These are phyloP conservation scores for Platichthys stellatus DNA, from an alignment of 2,113 vertebrate genomes.

Conservation along the genomic window DNA sequence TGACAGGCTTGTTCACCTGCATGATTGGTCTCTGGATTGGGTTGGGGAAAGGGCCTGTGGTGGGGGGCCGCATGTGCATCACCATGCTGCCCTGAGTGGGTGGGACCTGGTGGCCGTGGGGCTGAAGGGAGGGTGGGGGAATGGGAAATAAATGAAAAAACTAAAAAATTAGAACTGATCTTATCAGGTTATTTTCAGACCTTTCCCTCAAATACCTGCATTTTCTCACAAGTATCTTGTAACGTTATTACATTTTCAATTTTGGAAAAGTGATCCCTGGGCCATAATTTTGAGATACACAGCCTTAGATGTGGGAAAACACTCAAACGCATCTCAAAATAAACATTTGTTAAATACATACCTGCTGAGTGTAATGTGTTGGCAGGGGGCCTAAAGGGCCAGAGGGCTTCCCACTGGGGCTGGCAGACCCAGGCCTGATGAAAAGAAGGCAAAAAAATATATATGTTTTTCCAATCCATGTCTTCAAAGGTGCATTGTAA, in stretches of 20 bases:
- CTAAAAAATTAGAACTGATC: conserved; percentile 23
- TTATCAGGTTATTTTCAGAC: conserved; percentile 5
- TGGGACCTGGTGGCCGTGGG: conserved; percentile 68
- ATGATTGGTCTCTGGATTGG: conserved; percentile 87
- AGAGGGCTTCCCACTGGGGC: conserved; percentile 94
- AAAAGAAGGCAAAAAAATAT: neutral
- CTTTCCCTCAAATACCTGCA: neutral
- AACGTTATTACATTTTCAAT: neutral
- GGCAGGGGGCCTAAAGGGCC: conserved; percentile 90
- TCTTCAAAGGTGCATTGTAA: conserved; percentile 10
- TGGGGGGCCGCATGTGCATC: conserved; percentile 86
- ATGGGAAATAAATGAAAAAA: conserved; percentile 31
- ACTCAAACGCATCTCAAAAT: neutral
- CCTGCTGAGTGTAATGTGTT: conserved; percentile 95
- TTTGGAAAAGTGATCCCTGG: neutral
- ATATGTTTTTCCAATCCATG: neutral
- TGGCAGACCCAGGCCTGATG: conserved; percentile 93
- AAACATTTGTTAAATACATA: conserved; percentile 60
- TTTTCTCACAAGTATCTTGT: neutral
- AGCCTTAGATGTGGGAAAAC: neutral
- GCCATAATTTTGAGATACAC: neutral
- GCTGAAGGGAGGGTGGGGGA: neutral
- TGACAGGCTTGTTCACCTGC: conserved; percentile 85
- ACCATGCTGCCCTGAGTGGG: conserved; percentile 84
- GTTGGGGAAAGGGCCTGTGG: conserved; percentile 83